Evolutionary conservation across 2,888 invertebrate species (phyloP).

Genomic region (Cheilosia scutellata): DNA sequence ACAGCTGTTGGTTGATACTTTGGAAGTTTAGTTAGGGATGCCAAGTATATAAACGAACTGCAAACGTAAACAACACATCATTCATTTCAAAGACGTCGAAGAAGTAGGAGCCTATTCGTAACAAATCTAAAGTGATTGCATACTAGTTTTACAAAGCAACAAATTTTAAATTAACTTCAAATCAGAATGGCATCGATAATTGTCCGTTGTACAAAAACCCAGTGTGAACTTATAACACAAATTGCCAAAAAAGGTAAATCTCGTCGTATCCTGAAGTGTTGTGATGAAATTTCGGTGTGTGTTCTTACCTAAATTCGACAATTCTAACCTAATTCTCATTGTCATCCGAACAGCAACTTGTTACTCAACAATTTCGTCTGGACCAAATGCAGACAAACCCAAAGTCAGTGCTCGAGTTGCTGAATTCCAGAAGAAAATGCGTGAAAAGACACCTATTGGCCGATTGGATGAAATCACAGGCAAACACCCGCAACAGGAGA

Average conservation of each 20-base stretch:
- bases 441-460: conserved; percentile 88
- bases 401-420: conserved; percentile 85
- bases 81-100: conserved; percentile 35
- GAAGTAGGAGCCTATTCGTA: conserved; percentile 11
- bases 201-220: conserved; percentile 58
- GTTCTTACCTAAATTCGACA: neutral
- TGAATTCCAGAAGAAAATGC: conserved; percentile 90
- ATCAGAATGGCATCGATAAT: conserved; percentile 52
- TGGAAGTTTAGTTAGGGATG: neutral
- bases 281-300: conserved; percentile 45
- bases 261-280: neutral
- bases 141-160: conserved; percentile 3
- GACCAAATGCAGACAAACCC: conserved; percentile 33
- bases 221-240: conserved; percentile 57
- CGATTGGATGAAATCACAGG: conserved; percentile 91
- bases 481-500: conserved; percentile 90
- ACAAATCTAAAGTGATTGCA: neutral
- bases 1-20: conserved; percentile 35
- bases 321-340: conserved; percentile 56
- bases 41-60: conserved; percentile 62
- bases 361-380: conserved; percentile 60
- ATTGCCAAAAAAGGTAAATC: conserved; percentile 67
- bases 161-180: neutral
- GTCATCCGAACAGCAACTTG: conserved; percentile 51
- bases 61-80: conserved; percentile 68